Conservation (phyloP, 2,797 vertebrate species). For the Synaphobranchus kaupii region DNA sequence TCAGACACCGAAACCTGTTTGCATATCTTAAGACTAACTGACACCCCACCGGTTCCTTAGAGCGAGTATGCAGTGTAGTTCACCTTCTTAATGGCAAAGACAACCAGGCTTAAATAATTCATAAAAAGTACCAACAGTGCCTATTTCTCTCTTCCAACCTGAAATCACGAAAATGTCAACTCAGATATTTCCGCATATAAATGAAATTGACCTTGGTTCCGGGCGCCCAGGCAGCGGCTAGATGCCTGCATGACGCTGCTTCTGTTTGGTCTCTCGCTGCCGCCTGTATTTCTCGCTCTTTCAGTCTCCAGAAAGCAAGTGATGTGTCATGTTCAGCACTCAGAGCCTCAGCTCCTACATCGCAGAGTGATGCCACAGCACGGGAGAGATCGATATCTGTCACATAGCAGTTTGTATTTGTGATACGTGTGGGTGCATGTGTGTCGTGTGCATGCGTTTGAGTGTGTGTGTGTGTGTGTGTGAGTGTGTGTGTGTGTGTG, state of each 20-base stretch:
- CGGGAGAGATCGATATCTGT: background rate
- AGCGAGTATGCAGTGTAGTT: background rate
- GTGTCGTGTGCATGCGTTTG: background rate
- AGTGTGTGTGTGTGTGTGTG: slow-evolving; percentile 7
- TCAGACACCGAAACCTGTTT: slow-evolving; percentile 8
- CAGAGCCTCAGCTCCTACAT: slow-evolving; percentile 24
- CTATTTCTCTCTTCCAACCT: background rate
- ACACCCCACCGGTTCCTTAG: background rate
- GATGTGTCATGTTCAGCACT: slow-evolving; percentile 3
- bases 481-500: slow-evolving; percentile 6
- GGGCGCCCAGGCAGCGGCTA: background rate
- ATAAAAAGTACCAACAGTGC: background rate
- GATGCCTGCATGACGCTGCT: background rate
- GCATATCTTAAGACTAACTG: background rate
- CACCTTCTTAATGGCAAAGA: slow-evolving; percentile 20
- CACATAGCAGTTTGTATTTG: background rate
- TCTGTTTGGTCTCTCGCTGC: background rate
- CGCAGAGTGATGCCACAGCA: slow-evolving; percentile 21
- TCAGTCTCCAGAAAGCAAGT: background rate
- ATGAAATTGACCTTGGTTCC: background rate
- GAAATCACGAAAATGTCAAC: background rate
- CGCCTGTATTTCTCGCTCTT: background rate
- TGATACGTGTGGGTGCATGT: slow-evolving; percentile 4
- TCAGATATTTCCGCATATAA: background rate
- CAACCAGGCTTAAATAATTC: slow-evolving; percentile 14